Percentiles rank a stretch among this genome's conserved stretches.
phyloP scores from a whole-genome alignment of 2,888 invertebrate genomes.

The Cephus pulcher region DNA sequence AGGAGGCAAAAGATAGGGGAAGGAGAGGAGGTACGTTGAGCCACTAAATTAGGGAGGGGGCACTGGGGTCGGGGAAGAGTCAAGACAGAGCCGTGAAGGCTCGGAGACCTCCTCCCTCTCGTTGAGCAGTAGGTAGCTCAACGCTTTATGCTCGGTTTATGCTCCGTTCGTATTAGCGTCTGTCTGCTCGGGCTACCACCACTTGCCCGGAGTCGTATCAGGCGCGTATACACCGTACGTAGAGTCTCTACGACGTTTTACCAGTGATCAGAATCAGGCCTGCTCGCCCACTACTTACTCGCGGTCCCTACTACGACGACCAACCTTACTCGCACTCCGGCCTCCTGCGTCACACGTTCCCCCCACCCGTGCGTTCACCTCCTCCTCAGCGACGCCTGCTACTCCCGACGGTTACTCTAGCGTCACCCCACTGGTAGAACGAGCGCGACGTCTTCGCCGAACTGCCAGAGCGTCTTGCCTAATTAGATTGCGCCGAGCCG shows the following conservation, averaged over 20 bases:
- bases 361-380: slow-evolving; percentile 9
- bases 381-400: neutral
- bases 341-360: slow-evolving; percentile 19
- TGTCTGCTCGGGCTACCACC: too few relatives aligned
- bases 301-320: slow-evolving; percentile 17
- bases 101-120: too few relatives aligned
- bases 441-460: neutral
- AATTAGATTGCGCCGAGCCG: slow-evolving; percentile 53
- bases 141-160: slow-evolving; percentile 48
- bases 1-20: neutral
- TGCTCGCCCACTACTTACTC: slow-evolving; percentile 30
- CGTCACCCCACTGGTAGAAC: neutral
- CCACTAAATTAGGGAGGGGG: slow-evolving; percentile 3
- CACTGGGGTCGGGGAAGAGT: slow-evolving; percentile 12
- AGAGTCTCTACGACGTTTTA: too few relatives aligned
- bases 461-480: slow-evolving; percentile 26
- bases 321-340: slow-evolving; percentile 12
- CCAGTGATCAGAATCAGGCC: too few relatives aligned
- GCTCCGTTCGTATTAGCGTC: slow-evolving; percentile 16
- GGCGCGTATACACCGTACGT: too few relatives aligned
- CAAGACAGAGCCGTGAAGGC: too few relatives aligned
- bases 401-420: neutral
- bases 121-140: too few relatives aligned
- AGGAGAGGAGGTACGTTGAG: neutral
- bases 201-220: too few relatives aligned